Evolutionary conservation across 2,888 invertebrate species (phyloP), one percentile per base, ranked within the genome.

Genomic region (Caenorhabditis sp.): DNA sequence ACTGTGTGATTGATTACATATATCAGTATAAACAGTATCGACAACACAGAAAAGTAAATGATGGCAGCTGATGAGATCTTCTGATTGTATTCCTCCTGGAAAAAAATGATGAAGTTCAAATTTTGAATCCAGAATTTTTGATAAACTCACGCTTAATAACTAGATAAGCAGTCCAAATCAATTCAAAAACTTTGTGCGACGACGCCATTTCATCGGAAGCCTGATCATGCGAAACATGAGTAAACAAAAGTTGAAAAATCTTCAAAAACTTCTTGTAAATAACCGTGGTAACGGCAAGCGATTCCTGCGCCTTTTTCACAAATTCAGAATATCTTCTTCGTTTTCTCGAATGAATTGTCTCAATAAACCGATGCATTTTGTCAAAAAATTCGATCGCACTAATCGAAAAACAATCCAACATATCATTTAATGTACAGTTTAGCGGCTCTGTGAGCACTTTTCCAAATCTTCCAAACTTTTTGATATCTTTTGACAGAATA

Each of bases 61-160:
- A 88, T 93, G 95, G 77, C 95, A 95, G 88, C 94, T 95, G 1
- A 99, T 95, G 67, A 99, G 90, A 89, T 97, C 97, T 88, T 95
- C 93, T 59, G 25, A 43, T 50, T 68, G 57, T 25, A 77, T 25
- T 10, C 67, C 58, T 43, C 60, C 74, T 74, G 58, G 38, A 66
- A 68, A n/a, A n/a, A n/a, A n/a, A n/a, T n/a, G n/a, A n/a, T n/a
- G n/a, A n/a, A n/a, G n/a, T n/a, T n/a, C n/a, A 25, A 31, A 57
- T 36, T 20, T 60, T 49, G 43, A 38, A 58, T 27, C 4, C 2
- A 58, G 17, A 36, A 4, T 50, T 50, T 23, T 52, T 21, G 1
- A 26, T 26, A 56, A 26, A 53, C 53, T 31, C 23, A 62, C 65
- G 63, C 23, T 69, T 74, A 63, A 74, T 49, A 5, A 69, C 59